Conservation (phyloP, 2,797 vertebrate species). For the Sandelia bainsii region DNA sequence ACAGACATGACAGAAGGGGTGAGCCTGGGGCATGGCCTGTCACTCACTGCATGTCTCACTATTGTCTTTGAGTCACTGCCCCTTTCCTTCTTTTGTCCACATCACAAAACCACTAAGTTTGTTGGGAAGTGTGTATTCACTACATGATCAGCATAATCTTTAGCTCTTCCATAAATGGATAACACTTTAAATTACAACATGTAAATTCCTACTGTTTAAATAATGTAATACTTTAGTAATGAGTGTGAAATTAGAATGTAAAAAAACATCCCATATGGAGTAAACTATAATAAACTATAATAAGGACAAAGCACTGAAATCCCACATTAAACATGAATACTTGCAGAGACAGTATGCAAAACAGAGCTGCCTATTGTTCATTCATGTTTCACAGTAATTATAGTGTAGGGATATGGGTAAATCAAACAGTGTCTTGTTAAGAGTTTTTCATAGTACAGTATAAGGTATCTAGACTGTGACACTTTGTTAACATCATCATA, state of each 20-base stretch:
- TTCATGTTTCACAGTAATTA: background rate
- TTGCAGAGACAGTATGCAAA: background rate
- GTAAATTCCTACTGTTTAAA: background rate
- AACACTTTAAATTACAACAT: background rate
- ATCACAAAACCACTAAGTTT: conserved; percentile 36
- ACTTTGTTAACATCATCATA: background rate
- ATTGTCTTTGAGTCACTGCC: conserved; percentile 51
- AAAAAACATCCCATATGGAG: background rate
- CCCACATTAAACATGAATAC: background rate
- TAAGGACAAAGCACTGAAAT: background rate
- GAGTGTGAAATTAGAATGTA: background rate
- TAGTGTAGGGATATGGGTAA: background rate
- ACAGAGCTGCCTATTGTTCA: background rate
- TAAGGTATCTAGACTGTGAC: background rate
- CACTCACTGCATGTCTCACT: conserved; percentile 70
- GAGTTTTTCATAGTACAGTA: background rate
- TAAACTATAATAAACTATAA: background rate
- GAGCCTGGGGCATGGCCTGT: conserved; percentile 64
- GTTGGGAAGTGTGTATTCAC: background rate
- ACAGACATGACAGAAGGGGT: conserved; percentile 71
- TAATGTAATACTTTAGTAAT: background rate
- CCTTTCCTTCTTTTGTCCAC: conserved; percentile 23
- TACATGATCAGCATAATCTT: background rate
- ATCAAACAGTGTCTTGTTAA: background rate
- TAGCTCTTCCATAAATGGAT: background rate